Conservation (phyloP, 2,888 invertebrate species). For the Gymnoscelis rufifasciata region DNA sequence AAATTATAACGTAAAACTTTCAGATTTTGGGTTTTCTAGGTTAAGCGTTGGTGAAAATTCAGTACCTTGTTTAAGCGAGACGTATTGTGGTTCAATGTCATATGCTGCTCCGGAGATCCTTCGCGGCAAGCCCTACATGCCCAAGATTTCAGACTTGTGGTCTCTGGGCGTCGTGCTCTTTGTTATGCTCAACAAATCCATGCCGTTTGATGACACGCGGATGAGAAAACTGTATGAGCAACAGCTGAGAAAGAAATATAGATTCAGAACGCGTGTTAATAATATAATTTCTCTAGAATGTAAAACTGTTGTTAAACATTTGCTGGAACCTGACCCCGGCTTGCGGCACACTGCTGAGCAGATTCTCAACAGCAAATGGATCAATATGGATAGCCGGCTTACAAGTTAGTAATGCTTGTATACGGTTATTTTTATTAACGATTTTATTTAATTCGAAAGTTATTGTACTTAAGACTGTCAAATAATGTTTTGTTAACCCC, state of each 20-base stretch:
- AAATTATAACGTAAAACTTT: conserved; percentile 87
- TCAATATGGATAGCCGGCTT: conserved; percentile 83
- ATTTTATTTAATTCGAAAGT: too few species aligned
- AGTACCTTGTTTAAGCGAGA: conserved; percentile 81
- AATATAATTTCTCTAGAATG: conserved; percentile 79
- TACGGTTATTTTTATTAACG: too few species aligned
- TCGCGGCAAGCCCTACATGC: conserved; percentile 84
- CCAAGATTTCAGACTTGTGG: conserved; percentile 88
- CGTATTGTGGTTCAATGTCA: conserved; percentile 91
- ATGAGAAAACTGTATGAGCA: conserved; percentile 84
- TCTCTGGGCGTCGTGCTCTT: conserved; percentile 88
- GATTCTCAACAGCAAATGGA: conserved; percentile 81
- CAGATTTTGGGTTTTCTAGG: conserved; percentile 90
- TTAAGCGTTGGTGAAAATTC: conserved; percentile 58
- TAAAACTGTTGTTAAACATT: conserved; percentile 80
- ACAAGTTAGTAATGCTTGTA: conserved; percentile 50
- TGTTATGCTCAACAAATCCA: conserved; percentile 89
- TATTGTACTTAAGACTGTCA: too few species aligned
- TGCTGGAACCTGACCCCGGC: conserved; percentile 84
- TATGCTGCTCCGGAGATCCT: conserved; percentile 93
- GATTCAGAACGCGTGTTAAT: conserved; percentile 80
- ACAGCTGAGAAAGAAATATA: conserved; percentile 81
- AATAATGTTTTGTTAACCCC: too few species aligned
- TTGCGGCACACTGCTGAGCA: conserved; percentile 79
- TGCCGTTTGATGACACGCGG: conserved; percentile 90